Base-by-base conservation (phyloP, 1,140 invertebrate species). In the Drosophila trapezifrons region DNA sequence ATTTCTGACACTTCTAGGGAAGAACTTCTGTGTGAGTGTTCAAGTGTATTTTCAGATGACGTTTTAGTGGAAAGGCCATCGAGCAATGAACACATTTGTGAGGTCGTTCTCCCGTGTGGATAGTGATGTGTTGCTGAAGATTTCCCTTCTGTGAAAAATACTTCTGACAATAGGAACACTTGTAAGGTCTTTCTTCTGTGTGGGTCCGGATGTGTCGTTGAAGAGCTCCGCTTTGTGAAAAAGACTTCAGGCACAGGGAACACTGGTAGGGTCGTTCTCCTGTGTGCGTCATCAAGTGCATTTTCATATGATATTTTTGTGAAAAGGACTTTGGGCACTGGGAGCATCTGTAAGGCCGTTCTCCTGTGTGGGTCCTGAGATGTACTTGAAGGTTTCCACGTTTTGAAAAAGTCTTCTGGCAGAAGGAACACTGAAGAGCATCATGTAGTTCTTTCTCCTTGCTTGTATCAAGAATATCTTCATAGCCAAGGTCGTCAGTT, bases 121-220 rank as follows among this genome's bases (percentile, higher is more conserved):
- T 52, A 7, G 49, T 18, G 17, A 52, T 35, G 22, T 52, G 49
- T 2, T 52, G 49, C 49, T 52, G 29, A 9, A 52, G 49, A 35
- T 52, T 52, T 29, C 29, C 20, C 13, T 52, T 52, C 8, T 52
- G 49, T 9, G 49, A 52, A 18, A 52, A 52, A 20, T 35, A 15
- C 18, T 52, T 52, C 13, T 52, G 13, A 13, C 49, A 52, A 15
- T 52, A 52, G 49, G 49, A 20, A 52, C 49, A 52, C 49, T 52
- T 35, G 49, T 52, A 52, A 4, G 49, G 49, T 15, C 49, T 18
- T 10, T 52, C 49, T 52, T 35, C 49, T 0, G 49, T 35, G 29
- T 52, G 49, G 4, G 49, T 52, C 18, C 49, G 49, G 29, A 52
- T 52, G 49, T 52, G 49, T 13, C 49, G 29, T 20, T 52, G 49